phyloP scores from a whole-genome alignment of 2,888 invertebrate species.

The Formica aserva region DNA sequence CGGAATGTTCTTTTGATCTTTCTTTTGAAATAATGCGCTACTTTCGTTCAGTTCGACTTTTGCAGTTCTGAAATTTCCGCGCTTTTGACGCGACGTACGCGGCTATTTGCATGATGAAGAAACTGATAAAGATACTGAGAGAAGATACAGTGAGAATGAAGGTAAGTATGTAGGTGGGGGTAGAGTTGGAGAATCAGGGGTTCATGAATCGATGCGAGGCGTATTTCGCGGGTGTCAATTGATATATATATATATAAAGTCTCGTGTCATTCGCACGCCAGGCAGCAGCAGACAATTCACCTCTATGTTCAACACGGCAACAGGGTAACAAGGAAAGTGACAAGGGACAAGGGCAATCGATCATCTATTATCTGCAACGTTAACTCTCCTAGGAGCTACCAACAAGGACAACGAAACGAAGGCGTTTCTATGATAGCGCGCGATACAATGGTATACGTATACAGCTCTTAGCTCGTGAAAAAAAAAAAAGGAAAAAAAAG shows the following conservation, averaged over 20 bases:
- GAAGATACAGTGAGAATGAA: slow-evolving; percentile 74
- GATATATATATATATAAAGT: slow-evolving; percentile 46
- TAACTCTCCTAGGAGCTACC: slow-evolving; percentile 53
- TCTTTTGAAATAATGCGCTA: slow-evolving; percentile 14
- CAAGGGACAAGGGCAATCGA: slow-evolving; percentile 42
- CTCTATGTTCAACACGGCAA: slow-evolving; percentile 54
- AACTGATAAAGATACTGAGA: slow-evolving; percentile 68
- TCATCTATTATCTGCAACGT: slow-evolving; percentile 57
- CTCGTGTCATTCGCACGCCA: slow-evolving; percentile 56
- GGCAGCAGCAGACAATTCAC: slow-evolving; percentile 56
- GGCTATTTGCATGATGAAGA: slow-evolving; percentile 61
- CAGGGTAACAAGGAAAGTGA: slow-evolving; percentile 48
- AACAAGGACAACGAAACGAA: slow-evolving; percentile 53
- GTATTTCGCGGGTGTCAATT: slow-evolving; percentile 60
- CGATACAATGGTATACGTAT: slow-evolving; percentile 39
- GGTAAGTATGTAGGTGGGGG: slow-evolving; percentile 67
- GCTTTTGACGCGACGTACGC: slow-evolving; percentile 39
- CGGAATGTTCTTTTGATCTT: slow-evolving; percentile 48
- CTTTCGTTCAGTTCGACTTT: slow-evolving; percentile 11
- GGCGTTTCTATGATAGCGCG: slow-evolving; percentile 52
- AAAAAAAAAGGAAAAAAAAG: neutral
- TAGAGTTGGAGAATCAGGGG: slow-evolving; percentile 63
- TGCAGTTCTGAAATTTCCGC: slow-evolving; percentile 7
- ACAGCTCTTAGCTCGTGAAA: slow-evolving; percentile 41
- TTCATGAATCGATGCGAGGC: slow-evolving; percentile 71